These are phyloP conservation scores for Pimpla rufipes DNA, from an alignment of 2,888 invertebrate species.

Conservation along the genomic window DNA sequence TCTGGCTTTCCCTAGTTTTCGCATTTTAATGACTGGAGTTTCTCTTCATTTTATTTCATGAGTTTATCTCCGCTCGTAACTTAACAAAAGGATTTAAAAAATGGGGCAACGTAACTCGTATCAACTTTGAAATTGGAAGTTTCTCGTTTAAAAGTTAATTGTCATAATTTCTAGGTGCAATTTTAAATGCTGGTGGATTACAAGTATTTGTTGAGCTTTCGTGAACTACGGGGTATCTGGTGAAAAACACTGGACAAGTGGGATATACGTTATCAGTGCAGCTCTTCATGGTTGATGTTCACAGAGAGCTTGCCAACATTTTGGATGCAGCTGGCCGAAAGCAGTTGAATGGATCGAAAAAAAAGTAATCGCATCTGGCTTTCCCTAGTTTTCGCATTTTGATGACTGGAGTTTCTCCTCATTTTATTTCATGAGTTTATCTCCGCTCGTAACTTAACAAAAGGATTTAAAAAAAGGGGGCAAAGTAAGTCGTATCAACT, in stretches of 20 bases:
- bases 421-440: no score
- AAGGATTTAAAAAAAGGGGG: not conserved
- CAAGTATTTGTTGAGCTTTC: not conserved
- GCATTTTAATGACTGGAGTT: no score
- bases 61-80: not conserved
- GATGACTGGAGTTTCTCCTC: no score
- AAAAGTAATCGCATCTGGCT: no score
- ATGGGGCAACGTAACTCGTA: not conserved
- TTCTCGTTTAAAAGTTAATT: no score
- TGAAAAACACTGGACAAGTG: not conserved
- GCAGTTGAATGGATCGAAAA: no score
- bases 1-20: no score
- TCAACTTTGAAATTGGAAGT: not conserved
- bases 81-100: not conserved
- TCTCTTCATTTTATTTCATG: no score
- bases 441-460: not conserved
- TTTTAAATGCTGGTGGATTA: not conserved
- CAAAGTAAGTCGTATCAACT: not conserved
- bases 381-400: no score
- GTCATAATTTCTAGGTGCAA: no score
- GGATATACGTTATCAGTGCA: not conserved
- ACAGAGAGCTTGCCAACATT: no score
- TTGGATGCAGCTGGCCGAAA: no score
- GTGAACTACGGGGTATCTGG: slow-evolving; percentile 5
- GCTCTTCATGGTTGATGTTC: not conserved